Conservation (phyloP, 30 jellyfish, hydroid and myxozoan species). For the Turritopsis rubra region DNA sequence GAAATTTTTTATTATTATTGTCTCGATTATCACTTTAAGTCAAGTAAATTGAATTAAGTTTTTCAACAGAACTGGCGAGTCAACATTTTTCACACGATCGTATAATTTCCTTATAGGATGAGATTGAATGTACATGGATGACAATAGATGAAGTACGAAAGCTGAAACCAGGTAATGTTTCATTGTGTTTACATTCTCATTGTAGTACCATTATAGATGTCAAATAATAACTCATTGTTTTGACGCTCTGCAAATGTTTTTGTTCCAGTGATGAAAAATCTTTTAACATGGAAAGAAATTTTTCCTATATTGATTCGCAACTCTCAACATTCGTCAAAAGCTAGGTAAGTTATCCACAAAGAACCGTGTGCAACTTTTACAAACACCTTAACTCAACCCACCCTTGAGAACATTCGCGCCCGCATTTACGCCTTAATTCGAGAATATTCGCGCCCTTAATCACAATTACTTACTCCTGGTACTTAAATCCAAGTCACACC, state of each 20-base stretch:
- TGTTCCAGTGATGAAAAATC: neutral
- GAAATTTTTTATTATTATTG: no score
- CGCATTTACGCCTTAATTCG: neutral
- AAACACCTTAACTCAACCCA: no score
- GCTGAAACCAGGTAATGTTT: constrained; percentile 11
- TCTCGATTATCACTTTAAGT: no score
- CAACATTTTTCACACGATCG: no score
- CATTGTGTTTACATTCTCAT: neutral
- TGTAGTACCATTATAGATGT: no score
- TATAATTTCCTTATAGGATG: neutral
- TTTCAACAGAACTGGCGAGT: no score
- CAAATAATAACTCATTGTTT: no score
- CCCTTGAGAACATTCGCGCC: no score
- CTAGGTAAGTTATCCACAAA: neutral
- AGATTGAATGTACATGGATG: neutral
- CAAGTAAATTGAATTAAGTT: no score
- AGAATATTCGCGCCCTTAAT: no score
- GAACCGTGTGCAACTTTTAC: neutral
- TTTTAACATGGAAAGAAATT: neutral
- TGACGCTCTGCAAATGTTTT: neutral
- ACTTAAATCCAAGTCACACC: no score
- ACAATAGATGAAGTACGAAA: neutral
- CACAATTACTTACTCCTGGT: no score
- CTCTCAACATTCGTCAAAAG: neutral
- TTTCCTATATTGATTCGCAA: neutral